Evolutionary conservation across 1,140 invertebrate species (phyloP).

Genomic region (Phortica variegata): DNA sequence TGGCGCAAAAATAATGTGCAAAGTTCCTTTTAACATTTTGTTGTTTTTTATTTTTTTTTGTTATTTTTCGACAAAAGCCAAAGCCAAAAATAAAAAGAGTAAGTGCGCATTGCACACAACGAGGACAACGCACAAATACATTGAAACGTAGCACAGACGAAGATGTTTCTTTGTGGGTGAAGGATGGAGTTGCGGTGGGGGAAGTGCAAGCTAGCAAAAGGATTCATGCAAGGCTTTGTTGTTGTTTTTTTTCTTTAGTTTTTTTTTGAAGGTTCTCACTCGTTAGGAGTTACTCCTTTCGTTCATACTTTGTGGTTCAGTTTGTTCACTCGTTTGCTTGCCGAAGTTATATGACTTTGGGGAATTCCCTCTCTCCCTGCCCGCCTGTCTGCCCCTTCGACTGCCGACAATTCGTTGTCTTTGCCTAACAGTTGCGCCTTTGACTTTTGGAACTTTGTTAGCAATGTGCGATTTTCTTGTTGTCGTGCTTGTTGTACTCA

Average conservation of each 20-base stretch:
- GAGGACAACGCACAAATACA: neutral
- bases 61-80: constrained; percentile 8
- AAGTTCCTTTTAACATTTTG: constrained; percentile 51
- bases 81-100: constrained; percentile 29
- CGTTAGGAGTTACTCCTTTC: constrained; percentile 39
- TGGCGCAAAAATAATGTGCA: constrained; percentile 55
- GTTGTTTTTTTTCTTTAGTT: constrained; percentile 20
- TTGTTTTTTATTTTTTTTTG: constrained; percentile 3
- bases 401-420: constrained; percentile 1
- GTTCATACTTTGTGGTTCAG: constrained; percentile 6
- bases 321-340: constrained; percentile 15
- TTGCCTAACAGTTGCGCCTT: constrained; percentile 22
- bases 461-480: constrained; percentile 14
- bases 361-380: constrained; percentile 26
- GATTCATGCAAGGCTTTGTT: constrained; percentile 38
- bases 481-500: constrained; percentile 8
- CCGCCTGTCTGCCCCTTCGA: constrained; percentile 7
- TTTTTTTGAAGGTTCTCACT: neutral
- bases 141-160: neutral
- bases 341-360: constrained; percentile 50
- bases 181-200: no score
- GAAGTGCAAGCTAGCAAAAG: no score
- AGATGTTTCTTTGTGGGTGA: no score
- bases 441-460: constrained; percentile 26
- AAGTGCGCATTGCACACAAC: constrained; percentile 1